Evolutionary conservation across 2,113 vertebrate species (phyloP).

Genomic region (Tringa solitaria): DNA sequence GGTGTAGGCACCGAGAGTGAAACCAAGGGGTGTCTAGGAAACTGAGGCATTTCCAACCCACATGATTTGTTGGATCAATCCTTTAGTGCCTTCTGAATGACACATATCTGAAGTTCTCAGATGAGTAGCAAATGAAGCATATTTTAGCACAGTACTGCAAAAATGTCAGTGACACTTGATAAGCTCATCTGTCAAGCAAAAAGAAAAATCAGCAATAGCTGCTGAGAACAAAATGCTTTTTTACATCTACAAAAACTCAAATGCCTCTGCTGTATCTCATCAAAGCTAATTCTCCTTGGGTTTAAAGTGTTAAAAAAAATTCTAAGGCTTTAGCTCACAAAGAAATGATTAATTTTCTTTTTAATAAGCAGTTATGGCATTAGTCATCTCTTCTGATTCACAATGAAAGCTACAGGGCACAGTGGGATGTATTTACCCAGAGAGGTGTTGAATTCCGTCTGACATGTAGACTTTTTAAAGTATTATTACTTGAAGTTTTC

Average conservation of each 20-base stretch:
- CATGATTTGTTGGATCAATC: conserved; percentile 7
- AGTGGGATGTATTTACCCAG: conserved; percentile 25
- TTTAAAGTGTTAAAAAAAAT: conserved; percentile 40
- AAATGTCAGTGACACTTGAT: conserved; percentile 43
- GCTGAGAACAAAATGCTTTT: conserved; percentile 11
- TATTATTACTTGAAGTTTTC: conserved; percentile 34
- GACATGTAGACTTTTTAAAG: conserved; percentile 18
- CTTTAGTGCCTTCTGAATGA: conserved; percentile 24
- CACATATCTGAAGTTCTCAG: conserved; percentile 36
- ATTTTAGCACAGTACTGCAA: conserved; percentile 47
- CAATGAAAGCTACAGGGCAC: conserved; percentile 46
- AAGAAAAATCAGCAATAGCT: conserved; percentile 15
- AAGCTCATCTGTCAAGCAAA: conserved; percentile 50
- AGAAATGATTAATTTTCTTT: conserved; percentile 56
- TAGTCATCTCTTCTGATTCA: conserved; percentile 72
- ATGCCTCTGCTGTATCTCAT: not conserved
- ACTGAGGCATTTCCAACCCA: conserved; percentile 41
- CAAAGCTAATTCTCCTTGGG: conserved; percentile 1
- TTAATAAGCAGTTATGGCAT: conserved; percentile 54
- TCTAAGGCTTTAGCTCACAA: conserved; percentile 21
- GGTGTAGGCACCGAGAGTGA: not conserved
- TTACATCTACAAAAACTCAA: not conserved
- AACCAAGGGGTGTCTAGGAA: conserved; percentile 33
- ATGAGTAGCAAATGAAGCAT: conserved; percentile 49
- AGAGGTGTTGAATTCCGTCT: conserved; percentile 43